Evolutionary conservation across 2,888 invertebrate genomes (phyloP), one percentile per base, ranked within the genome.

Genomic region (Fragum sueziense): DNA sequence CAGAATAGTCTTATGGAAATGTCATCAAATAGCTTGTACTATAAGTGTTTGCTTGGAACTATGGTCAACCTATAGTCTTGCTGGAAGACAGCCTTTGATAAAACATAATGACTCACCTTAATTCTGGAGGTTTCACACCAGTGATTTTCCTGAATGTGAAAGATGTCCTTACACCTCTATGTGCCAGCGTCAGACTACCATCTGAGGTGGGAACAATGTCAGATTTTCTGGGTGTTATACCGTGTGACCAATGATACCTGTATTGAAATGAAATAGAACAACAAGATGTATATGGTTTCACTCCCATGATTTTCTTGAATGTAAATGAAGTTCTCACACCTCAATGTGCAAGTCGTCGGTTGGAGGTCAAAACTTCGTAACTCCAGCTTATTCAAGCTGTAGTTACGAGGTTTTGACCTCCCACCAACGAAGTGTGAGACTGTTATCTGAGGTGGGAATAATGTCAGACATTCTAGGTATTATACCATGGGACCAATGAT

Each of bases 391-490:
- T n/a, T n/a, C n/a, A n/a, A n/a, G n/a, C n/a, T n/a, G n/a, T n/a
- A n/a, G n/a, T n/a, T n/a, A n/a, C n/a, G n/a, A n/a, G n/a, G n/a
- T n/a, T n/a, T n/a, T n/a, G n/a, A n/a, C n/a, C n/a, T n/a, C n/a
- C n/a, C n/a, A n/a, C n/a, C n/a, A n/a, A n/a, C n/a, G n/a, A n/a
- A n/a, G 80, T 33, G 95, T 95, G 33, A 95, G 90, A 3, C 95
- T 95, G 52, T 94, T 94, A 67, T 88, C 84, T 52, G 91, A 80
- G 1, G 94, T 94, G 88, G 95, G 95, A 61, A 96, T 91, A 17
- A 96, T 94, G 92, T 99, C 99, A 88, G 95, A 96, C 77, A 95
- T 95, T 84, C 97, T 95, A 0, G 97, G 96, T 37, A 96, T 96
- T 85, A 99, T 99, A 14, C 91, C 92, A 87, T 93, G 93, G 59